These are phyloP conservation scores for Xenotilapia longispinis DNA, from an alignment of 2,113 vertebrate genomes.

Conservation along the genomic window DNA sequence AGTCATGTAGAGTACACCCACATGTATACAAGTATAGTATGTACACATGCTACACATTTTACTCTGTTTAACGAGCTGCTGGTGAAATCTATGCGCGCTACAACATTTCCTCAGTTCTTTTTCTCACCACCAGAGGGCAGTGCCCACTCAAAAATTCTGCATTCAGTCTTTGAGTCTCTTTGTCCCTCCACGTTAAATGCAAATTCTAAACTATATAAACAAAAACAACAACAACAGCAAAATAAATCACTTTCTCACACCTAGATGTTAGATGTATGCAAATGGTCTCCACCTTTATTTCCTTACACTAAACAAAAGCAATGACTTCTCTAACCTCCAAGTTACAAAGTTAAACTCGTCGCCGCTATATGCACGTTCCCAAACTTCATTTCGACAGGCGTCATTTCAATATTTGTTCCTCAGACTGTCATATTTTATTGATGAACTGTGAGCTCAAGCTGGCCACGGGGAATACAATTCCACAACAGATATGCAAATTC, in stretches of 20 bases:
- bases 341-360: not conserved
- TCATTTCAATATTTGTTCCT: constrained; percentile 8
- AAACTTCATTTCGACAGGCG: constrained; percentile 4
- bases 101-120: not conserved
- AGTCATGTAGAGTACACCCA: not conserved
- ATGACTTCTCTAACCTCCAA: constrained; percentile 20
- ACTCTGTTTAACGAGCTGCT: not conserved
- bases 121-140: constrained; percentile 64
- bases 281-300: constrained; percentile 9
- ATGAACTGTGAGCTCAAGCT: constrained; percentile 1
- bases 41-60: not conserved
- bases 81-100: rapidly evolving
- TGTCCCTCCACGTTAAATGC: constrained; percentile 9
- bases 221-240: constrained; percentile 10
- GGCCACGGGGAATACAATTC: constrained; percentile 16
- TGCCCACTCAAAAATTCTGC: constrained; percentile 40
- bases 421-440: constrained; percentile 45
- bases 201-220: constrained; percentile 36
- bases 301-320: not conserved
- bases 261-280: constrained; percentile 8
- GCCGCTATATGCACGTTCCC: not conserved
- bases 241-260: constrained; percentile 34
- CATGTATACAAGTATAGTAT: not conserved
- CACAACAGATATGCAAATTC: constrained; percentile 49
- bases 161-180: not conserved